These are phyloP conservation scores for Stichopus horrens DNA, from an alignment of 53 echinoderm and acorn worm genomes.

Conservation along the genomic window DNA sequence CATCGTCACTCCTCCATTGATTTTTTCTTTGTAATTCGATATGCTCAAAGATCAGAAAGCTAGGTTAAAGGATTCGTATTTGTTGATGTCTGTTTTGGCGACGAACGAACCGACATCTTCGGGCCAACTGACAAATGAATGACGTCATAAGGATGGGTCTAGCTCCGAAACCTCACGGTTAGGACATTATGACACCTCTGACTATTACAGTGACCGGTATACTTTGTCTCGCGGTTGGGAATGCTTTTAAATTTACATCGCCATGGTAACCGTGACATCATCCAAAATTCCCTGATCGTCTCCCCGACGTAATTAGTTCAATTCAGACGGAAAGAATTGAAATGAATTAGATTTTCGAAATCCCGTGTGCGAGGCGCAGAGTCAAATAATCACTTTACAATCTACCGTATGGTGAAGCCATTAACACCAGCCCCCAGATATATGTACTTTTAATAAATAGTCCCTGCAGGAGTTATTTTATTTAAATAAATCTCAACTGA, in stretches of 20 bases:
- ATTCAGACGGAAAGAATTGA: slow-evolving; percentile 41
- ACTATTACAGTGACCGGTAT: slow-evolving; percentile 1
- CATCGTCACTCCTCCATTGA: not conserved
- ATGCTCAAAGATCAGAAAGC: not conserved
- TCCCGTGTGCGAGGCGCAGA: slow-evolving; percentile 13
- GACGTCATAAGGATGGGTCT: slow-evolving; percentile 6
- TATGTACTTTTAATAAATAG: slow-evolving; percentile 41
- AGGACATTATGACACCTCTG: not conserved
- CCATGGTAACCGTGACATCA: slow-evolving; percentile 32
- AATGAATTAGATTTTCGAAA: slow-evolving; percentile 32
- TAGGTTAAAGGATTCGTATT: not conserved
- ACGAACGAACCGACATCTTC: slow-evolving; percentile 9
- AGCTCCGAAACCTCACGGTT: not conserved
- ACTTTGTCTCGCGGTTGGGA: slow-evolving; percentile 4
- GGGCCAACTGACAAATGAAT: slow-evolving; percentile 6
- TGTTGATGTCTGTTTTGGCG: not conserved
- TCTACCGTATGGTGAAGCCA: slow-evolving; percentile 28
- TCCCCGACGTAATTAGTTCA: slow-evolving; percentile 36
- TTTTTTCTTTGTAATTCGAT: not conserved
- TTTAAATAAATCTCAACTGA: slow-evolving; percentile 43
- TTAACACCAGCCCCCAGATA: slow-evolving; percentile 37
- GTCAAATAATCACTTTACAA: slow-evolving; percentile 24
- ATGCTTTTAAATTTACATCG: not conserved
- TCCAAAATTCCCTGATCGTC: slow-evolving; percentile 13
- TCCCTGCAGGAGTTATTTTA: slow-evolving; percentile 47